These are phyloP conservation scores for Zygothrica quintamaculata DNA, from an alignment of 2,888 invertebrate genomes.

Conservation along the genomic window DNA sequence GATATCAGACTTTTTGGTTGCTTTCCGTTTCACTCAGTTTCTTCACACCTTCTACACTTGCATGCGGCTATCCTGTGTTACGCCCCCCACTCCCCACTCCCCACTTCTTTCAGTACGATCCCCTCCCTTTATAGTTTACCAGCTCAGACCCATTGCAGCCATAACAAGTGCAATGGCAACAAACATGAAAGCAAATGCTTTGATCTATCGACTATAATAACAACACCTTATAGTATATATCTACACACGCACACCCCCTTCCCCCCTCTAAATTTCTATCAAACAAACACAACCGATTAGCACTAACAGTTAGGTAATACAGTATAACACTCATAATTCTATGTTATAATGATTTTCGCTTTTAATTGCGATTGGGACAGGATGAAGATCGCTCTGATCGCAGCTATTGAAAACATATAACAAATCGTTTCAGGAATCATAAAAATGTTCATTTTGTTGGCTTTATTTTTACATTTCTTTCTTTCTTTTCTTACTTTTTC, in stretches of 20 bases:
- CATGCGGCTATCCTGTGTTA: not conserved
- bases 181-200: conserved; percentile 74
- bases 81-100: not conserved
- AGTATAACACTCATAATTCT: conserved; percentile 65
- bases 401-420: conserved; percentile 44
- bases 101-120: not conserved
- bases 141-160: conserved; percentile 51
- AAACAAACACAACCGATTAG: not conserved
- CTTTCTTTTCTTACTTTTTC: conserved; percentile 24
- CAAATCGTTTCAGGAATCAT: conserved; percentile 58
- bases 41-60: conserved; percentile 62
- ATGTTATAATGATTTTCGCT: conserved; percentile 63
- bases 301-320: conserved; percentile 12
- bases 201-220: conserved; percentile 70
- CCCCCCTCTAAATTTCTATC: not conserved
- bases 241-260: too few species aligned
- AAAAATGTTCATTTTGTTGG: conserved; percentile 62
- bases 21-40: conserved; percentile 40
- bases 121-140: conserved; percentile 1
- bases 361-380: conserved; percentile 56
- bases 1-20: conserved; percentile 76
- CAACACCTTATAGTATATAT: too few species aligned
- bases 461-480: too few species aligned
- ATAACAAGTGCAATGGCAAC: conserved; percentile 78
- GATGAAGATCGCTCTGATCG: conserved; percentile 23